Conservation (phyloP, 2,797 vertebrate species). For the Pipistrellus pipistrellus region DNA sequence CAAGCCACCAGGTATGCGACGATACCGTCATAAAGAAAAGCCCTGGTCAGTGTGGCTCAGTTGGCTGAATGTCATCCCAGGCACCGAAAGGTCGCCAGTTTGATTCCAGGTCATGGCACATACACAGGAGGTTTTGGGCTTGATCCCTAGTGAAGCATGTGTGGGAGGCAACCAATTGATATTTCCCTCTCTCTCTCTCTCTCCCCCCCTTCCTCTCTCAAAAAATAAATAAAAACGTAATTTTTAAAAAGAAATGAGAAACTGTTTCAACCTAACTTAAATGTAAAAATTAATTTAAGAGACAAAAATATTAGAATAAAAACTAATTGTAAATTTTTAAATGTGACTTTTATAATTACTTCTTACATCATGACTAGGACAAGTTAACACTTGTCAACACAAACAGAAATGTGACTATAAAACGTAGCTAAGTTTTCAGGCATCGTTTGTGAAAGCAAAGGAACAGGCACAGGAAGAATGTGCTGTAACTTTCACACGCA, state of each 20-base stretch:
- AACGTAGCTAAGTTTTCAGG: background rate
- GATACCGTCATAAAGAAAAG: background rate
- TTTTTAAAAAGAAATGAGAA: background rate
- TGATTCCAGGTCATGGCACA: background rate
- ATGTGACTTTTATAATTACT: background rate
- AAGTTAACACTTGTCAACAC: slow-evolving; percentile 34
- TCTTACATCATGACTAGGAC: background rate
- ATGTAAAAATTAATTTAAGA: slow-evolving; percentile 41
- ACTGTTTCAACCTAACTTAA: slow-evolving; percentile 43
- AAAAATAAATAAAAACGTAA: background rate
- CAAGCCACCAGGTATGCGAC: background rate
- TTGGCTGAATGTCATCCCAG: background rate
- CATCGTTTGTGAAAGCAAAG: slow-evolving; percentile 37
- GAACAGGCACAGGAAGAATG: background rate
- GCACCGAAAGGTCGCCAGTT: background rate
- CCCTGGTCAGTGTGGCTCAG: background rate
- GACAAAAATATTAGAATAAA: background rate
- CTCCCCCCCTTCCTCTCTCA: background rate
- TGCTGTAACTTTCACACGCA: background rate
- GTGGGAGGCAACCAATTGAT: background rate
- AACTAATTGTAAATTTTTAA: slow-evolving; percentile 48
- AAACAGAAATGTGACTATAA: slow-evolving; percentile 38
- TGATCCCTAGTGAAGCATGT: background rate
- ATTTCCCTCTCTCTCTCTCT: background rate
- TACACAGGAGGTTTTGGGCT: background rate